Evolutionary conservation across 2,113 vertebrate species (phyloP).

Genomic region (Athene cunicularia): DNA sequence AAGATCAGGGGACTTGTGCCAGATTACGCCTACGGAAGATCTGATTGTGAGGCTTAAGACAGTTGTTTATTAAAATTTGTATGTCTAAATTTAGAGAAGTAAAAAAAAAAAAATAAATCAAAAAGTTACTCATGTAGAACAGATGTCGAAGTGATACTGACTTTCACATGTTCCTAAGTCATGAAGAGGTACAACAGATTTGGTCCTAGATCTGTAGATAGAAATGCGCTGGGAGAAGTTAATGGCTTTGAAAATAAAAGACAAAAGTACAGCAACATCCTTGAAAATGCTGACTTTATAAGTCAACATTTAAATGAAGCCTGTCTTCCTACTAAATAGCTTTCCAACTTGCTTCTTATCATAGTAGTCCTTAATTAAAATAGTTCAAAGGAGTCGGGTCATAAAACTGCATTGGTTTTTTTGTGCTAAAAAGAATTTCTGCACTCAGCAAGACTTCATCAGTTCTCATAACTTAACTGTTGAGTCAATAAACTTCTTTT

Average conservation of each 20-base stretch:
- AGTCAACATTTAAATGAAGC: slow-evolving; percentile 33
- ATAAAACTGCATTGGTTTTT: slow-evolving; percentile 36
- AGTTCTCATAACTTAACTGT: slow-evolving; percentile 36
- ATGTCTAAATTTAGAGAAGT: background rate
- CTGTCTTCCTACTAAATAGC: background rate
- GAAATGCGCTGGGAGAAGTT: background rate
- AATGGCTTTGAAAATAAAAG: slow-evolving; percentile 23
- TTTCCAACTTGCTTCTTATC: slow-evolving; percentile 53
- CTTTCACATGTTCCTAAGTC: background rate
- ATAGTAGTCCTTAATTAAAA: slow-evolving; percentile 71
- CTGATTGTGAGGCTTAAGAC: background rate
- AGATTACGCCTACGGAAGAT: background rate
- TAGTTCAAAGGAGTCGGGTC: slow-evolving; percentile 49
- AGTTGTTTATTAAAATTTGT: background rate
- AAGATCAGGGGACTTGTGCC: background rate
- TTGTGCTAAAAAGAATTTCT: slow-evolving; percentile 37
- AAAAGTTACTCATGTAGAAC: background rate
- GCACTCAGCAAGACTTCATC: slow-evolving; percentile 33
- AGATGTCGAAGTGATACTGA: background rate
- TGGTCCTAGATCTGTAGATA: background rate
- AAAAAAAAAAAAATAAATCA: background rate
- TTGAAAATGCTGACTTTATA: slow-evolving; percentile 31
- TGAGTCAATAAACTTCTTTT: slow-evolving; percentile 52
- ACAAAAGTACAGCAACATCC: background rate
- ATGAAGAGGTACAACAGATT: background rate